Evolutionary conservation across 2,113 vertebrate genomes (phyloP).

Genomic region (Pelvicachromis taeniatus): DNA sequence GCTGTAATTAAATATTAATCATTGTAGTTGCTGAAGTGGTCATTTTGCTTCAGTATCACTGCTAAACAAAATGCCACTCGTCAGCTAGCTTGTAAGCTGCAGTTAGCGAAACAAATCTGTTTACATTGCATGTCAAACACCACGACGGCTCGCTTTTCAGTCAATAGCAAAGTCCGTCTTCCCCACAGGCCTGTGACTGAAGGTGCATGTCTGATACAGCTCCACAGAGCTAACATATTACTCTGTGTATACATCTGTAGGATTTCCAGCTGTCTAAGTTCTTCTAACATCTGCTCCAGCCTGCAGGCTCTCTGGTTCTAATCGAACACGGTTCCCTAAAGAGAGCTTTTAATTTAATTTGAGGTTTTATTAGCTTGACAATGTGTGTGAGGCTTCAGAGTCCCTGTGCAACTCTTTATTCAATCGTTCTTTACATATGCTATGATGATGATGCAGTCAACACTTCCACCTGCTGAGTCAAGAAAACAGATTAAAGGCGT

Average conservation of each 20-base stretch:
- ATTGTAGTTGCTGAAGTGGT: neutral
- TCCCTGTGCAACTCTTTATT: neutral
- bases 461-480: constrained; percentile 38
- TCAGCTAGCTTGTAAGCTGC: neutral
- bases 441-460: constrained; percentile 30
- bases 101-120: neutral
- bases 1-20: neutral
- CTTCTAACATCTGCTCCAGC: neutral
- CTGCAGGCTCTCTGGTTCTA: neutral
- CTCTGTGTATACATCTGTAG: neutral
- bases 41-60: neutral
- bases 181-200: neutral
- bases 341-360: neutral
- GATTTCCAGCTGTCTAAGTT: neutral
- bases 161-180: neutral
- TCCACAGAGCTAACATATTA: neutral
- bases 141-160: neutral
- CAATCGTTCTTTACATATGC: neutral
- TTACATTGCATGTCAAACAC: neutral
- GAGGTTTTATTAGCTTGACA: neutral
- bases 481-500: constrained; percentile 29
- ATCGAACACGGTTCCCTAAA: neutral
- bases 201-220: neutral
- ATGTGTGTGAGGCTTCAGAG: neutral
- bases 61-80: neutral